Evolutionary conservation across 2,797 vertebrate species (phyloP), one percentile per base, ranked within the genome.

Genomic region (Coluber constrictor): DNA sequence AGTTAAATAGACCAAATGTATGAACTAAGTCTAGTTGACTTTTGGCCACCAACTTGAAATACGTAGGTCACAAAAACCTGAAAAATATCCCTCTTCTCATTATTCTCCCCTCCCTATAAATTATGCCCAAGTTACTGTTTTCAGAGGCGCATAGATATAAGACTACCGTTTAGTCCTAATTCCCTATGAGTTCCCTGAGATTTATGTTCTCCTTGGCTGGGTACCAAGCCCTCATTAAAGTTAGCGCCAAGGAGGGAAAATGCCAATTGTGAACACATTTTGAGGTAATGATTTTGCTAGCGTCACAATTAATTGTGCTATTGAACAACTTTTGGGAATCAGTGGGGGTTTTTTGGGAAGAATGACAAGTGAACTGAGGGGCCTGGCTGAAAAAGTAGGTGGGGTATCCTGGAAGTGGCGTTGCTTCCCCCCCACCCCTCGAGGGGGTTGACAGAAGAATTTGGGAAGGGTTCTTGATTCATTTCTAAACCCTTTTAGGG

Each of bases 391-490:
- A 70, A 70, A 70, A n/a, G 29, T 66, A n/a, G 13, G 29, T 32
- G 12, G 29, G 29, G 11, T 29, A 66, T 1, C 11, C 63, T 66
- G 63, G 29, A 4, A 70, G 29, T 70, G 63, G n/a, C n/a, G 1
- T 16, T n/a, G 63, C 13, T 70, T 70, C 1, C 1, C 5, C 4
- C 2, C 5, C 4, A 5, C 12, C 0, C 0, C 37, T 2, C 37
- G 37, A 37, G 12, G 0, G 63, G 12, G 27, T n/a, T 66, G 27
- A 66, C 63, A n/a, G 11, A n/a, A 66, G 63, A n/a, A n/a, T 66
- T 66, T 66, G 11, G 12, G 63, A 66, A 66, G 29, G 29, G 27
- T n/a, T 66, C 63, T 66, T 66, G 63, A 66, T 66, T 32, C 63
- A n/a, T 70, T 70, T n/a, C 63, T n/a, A 70, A 70, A n/a, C 29